Percentiles rank a stretch among this genome's conserved stretches.
Evolutionary conservation across 2,888 invertebrate genomes (phyloP).

Genomic region (Caenorhabditis sp.): DNA sequence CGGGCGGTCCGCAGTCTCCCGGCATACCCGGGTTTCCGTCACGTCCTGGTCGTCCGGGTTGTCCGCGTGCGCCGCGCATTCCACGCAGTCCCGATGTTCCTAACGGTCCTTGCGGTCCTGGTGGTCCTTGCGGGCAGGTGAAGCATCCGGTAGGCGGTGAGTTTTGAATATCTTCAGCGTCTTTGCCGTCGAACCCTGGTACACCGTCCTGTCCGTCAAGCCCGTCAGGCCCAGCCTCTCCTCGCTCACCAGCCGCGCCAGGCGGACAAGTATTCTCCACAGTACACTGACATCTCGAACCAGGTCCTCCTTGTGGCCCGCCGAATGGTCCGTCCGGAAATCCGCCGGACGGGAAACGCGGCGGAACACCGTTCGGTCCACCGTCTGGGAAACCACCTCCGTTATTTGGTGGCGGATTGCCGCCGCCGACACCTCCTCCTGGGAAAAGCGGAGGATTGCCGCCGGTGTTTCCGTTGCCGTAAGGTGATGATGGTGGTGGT

Average conservation of each 20-base stretch:
- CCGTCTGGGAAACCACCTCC: slow-evolving; percentile 26
- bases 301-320: slow-evolving; percentile 16
- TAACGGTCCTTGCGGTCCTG: slow-evolving; percentile 54
- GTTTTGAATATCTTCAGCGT: slow-evolving; percentile 62
- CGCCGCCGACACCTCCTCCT: slow-evolving; percentile 16
- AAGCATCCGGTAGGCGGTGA: slow-evolving; percentile 62
- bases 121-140: slow-evolving; percentile 57
- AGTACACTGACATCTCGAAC: slow-evolving; percentile 46
- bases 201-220: slow-evolving; percentile 58
- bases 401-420: slow-evolving; percentile 12
- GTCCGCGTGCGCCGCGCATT: slow-evolving; percentile 62
- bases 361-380: neutral
- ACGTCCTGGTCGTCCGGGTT: slow-evolving; percentile 56
- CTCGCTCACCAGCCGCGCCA: slow-evolving; percentile 55
- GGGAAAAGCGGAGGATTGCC: slow-evolving; percentile 9
- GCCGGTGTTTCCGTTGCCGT: neutral
- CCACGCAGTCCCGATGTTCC: slow-evolving; percentile 62
- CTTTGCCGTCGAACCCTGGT: slow-evolving; percentile 57
- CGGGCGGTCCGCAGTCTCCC: slow-evolving; percentile 56
- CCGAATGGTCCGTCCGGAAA: slow-evolving; percentile 9
- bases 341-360: slow-evolving; percentile 33
- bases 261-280: slow-evolving; percentile 62
- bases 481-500: slow-evolving; percentile 26
- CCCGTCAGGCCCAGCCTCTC: slow-evolving; percentile 52
- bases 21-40: slow-evolving; percentile 60